A percentile compares a stretch with the other conserved stretches of the same genome.
These are phyloP conservation scores for Rhagologus leucostigma DNA, from an alignment of 2,113 vertebrate genomes.

Conservation along the genomic window DNA sequence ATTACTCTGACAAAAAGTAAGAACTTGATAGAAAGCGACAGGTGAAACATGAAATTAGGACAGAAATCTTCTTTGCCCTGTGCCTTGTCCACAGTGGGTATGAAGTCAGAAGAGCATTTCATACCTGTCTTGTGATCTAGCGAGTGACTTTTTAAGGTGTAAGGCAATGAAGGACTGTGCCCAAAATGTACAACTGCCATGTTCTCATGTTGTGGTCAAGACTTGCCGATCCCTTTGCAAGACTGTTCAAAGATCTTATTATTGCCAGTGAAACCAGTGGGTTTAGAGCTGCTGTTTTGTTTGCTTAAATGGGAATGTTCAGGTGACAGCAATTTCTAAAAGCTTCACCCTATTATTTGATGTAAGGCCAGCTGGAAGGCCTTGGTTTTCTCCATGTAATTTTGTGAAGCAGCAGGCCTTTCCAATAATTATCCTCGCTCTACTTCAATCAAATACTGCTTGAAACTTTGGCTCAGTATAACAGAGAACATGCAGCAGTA, in stretches of 20 bases:
- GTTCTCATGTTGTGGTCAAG: neutral
- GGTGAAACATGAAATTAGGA: neutral
- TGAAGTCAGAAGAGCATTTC: neutral
- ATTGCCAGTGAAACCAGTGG: neutral
- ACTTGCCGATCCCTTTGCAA: neutral
- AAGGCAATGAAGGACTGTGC: neutral
- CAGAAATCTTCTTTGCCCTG: neutral
- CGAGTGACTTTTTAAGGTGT: neutral
- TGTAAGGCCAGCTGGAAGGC: neutral
- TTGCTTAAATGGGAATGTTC: neutral
- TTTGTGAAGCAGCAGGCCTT: neutral
- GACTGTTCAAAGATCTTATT: neutral
- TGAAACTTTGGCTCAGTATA: neutral
- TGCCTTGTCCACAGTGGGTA: neutral
- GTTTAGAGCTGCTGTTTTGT: neutral
- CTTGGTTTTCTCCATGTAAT: neutral
- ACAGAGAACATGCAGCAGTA: neutral
- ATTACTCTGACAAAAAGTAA: neutral
- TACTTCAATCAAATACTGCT: neutral
- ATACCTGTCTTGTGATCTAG: neutral
- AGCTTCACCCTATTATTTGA: neutral
- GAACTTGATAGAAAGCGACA: neutral
- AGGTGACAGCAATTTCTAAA: neutral
- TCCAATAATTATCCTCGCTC: neutral
- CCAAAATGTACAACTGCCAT: neutral